Evolutionary conservation across 2,888 invertebrate species (phyloP).

Genomic region (Chirona hameri): DNA sequence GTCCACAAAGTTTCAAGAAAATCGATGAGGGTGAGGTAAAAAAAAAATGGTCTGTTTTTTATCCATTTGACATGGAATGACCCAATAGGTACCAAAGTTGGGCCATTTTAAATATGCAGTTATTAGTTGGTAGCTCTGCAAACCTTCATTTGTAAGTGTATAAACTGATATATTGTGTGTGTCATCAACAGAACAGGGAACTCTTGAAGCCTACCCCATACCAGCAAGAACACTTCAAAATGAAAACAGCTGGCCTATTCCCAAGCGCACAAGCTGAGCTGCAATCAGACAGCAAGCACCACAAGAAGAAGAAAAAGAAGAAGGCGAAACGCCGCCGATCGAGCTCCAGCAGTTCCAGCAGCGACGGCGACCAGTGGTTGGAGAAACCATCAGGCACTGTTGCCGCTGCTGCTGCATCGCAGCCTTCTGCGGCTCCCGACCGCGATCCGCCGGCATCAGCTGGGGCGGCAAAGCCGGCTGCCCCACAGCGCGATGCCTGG

Average conservation of each 20-base stretch:
- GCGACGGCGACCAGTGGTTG: neutral
- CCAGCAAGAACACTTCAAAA: no score
- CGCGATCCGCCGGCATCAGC: neutral
- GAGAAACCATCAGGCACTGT: neutral
- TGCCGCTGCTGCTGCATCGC: neutral
- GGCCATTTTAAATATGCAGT: no score
- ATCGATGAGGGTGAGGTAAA: no score
- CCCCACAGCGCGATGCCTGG: neutral
- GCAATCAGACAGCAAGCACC: neutral
- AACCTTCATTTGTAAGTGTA: no score
- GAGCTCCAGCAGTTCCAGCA: neutral
- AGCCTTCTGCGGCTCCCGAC: neutral
- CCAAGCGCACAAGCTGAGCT: neutral
- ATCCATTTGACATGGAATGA: no score
- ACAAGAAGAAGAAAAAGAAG: neutral
- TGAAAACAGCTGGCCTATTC: neutral
- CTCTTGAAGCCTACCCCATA: constrained; percentile 23
- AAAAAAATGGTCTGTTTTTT: no score
- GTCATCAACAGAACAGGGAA: constrained; percentile 1
- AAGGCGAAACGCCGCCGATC: neutral
- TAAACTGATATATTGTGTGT: no score
- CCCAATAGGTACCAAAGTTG: no score
- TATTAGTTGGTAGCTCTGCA: no score
- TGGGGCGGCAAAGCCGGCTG: no score
- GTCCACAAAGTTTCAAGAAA: no score